Conservation (phyloP, 2,797 vertebrate species). For the Threskiornis aethiopicus region DNA sequence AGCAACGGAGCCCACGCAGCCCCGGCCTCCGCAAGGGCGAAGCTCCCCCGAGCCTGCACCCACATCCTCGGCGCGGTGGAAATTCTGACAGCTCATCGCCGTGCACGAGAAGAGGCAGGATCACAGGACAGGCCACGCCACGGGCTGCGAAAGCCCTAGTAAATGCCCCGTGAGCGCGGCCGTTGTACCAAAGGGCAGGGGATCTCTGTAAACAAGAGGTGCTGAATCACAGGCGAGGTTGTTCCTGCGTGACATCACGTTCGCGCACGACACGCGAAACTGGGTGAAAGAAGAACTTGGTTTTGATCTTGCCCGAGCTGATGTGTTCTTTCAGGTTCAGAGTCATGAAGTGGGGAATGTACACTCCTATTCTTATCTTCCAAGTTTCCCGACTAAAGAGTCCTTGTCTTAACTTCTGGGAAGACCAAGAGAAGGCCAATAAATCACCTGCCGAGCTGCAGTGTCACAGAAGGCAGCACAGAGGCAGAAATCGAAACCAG, state of each 20-base stretch:
- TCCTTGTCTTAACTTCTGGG: not conserved
- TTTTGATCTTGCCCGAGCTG: not conserved
- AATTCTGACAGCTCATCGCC: not conserved
- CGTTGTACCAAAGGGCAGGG: not conserved
- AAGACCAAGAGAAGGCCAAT: not conserved
- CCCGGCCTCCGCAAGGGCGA: not conserved
- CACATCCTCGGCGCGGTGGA: not conserved
- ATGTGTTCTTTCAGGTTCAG: not conserved
- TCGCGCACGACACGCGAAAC: not conserved
- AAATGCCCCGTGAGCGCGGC: not conserved
- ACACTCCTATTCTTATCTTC: not conserved
- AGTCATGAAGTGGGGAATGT: not conserved
- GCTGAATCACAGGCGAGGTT: not conserved
- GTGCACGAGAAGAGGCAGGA: not conserved
- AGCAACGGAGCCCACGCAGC: rapidly evolving
- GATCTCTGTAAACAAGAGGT: not conserved
- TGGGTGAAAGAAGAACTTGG: not conserved
- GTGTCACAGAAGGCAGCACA: not conserved
- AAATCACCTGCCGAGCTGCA: not conserved
- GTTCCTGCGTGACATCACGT: rapidly evolving
- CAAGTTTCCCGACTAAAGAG: not conserved
- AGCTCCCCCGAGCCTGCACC: not conserved
- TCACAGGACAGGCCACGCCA: not conserved
- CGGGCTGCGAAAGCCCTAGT: not conserved
- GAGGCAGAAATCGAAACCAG: not conserved